A percentile compares a stretch with the other conserved stretches of the same genome.
Conservation (phyloP, 2,888 invertebrate genomes). For the Cosmorhoe ocellata region DNA sequence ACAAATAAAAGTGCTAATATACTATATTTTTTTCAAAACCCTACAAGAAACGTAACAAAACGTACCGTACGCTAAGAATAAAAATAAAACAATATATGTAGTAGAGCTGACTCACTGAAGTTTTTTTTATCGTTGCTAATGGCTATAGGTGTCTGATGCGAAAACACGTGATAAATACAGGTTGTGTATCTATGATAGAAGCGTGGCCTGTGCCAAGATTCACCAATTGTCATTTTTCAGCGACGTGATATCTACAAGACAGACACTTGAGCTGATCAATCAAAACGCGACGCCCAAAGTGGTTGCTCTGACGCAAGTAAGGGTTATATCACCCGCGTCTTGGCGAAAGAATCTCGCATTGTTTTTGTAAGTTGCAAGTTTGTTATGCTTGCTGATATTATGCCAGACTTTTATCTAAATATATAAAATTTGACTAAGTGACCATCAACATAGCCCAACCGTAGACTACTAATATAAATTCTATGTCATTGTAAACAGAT, state of each 20-base stretch:
- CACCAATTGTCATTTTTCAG: conserved; percentile 54
- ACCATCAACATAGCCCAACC: too few relatives aligned
- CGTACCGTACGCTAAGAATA: conserved; percentile 16
- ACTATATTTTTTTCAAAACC: conserved; percentile 10
- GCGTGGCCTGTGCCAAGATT: conserved; percentile 51
- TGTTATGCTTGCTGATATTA: not conserved
- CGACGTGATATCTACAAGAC: conserved; percentile 44
- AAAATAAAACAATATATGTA: conserved; percentile 11
- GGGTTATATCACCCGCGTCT: conserved; percentile 36
- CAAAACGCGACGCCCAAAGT: conserved; percentile 39
- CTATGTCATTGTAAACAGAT: too few relatives aligned
- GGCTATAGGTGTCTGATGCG: conserved; percentile 17
- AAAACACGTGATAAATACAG: conserved; percentile 36
- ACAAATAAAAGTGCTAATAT: not conserved
- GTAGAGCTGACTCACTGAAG: conserved; percentile 14
- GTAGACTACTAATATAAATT: too few relatives aligned
- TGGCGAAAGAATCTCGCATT: conserved; percentile 7
- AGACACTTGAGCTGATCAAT: conserved; percentile 52
- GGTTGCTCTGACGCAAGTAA: conserved; percentile 36
- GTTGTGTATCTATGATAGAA: conserved; percentile 48
- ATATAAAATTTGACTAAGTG: too few relatives aligned
- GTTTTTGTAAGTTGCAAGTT: not conserved
- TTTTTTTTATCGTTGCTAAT: conserved; percentile 19
- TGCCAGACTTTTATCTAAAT: too few relatives aligned
- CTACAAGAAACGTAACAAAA: conserved; percentile 12